These are phyloP conservation scores for Ochotona princeps DNA, from an alignment of 2,113 vertebrate genomes.

Conservation along the genomic window DNA sequence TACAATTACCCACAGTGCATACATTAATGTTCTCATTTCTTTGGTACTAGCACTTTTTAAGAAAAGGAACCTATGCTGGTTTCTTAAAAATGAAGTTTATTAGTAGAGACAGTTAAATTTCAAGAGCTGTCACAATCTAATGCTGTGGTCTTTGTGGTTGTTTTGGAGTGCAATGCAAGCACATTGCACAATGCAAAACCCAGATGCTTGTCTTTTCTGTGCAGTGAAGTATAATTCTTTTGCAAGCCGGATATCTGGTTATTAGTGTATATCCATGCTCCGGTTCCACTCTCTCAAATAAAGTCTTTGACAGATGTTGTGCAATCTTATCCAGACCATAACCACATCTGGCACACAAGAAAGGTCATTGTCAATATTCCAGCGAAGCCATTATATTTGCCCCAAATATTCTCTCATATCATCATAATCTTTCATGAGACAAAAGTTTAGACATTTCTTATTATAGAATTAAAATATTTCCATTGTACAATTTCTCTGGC, in stretches of 20 bases:
- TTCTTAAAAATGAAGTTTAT: conserved; percentile 68
- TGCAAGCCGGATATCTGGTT: conserved; percentile 75
- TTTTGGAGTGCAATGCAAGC: conserved; percentile 61
- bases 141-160: conserved; percentile 67
- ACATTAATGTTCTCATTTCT: conserved; percentile 1
- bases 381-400: conserved; percentile 30
- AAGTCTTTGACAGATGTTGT: conserved; percentile 75
- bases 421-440: conserved; percentile 2
- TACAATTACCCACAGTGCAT: not conserved
- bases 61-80: not conserved
- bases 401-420: conserved; percentile 29
- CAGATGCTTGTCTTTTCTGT: conserved; percentile 76
- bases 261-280: conserved; percentile 74
- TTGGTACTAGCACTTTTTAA: conserved; percentile 43
- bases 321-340: conserved; percentile 65
- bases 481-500: not conserved
- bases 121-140: conserved; percentile 71
- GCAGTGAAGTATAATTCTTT: conserved; percentile 66
- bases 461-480: conserved; percentile 47
- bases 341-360: conserved; percentile 72
- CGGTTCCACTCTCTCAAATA: conserved; percentile 67
- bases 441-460: conserved; percentile 36
- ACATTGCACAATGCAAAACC: conserved; percentile 64
- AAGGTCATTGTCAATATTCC: conserved; percentile 56
- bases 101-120: conserved; percentile 69